Percentiles rank a stretch among this genome's conserved stretches.
Evolutionary conservation across 2,888 invertebrate genomes (phyloP).

Genomic region (Tanypteryx hageni): DNA sequence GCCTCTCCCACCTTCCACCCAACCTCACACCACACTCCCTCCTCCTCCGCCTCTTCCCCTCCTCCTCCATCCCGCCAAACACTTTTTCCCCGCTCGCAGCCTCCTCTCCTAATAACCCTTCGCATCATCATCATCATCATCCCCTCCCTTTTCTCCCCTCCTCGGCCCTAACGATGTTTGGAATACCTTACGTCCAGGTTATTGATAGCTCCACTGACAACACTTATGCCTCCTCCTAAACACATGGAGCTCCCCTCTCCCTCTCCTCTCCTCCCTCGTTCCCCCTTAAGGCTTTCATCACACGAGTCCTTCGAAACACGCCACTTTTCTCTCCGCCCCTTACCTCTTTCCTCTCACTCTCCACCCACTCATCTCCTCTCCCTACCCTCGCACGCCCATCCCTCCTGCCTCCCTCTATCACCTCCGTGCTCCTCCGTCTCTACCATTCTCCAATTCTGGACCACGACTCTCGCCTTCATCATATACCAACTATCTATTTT

Average conservation of each 20-base stretch:
- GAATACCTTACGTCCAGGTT: slow-evolving; percentile 62
- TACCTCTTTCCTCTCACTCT: neutral
- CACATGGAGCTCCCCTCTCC: neutral
- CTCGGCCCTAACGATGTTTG: slow-evolving; percentile 58
- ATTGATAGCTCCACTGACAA: slow-evolving; percentile 64
- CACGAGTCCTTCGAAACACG: neutral
- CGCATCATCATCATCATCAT: slow-evolving; percentile 46
- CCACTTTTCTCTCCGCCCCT: neutral
- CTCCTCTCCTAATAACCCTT: neutral
- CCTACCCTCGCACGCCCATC: neutral
- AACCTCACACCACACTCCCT: neutral
- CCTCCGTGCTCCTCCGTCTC: neutral
- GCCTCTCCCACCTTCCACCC: neutral
- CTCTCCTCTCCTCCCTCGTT: neutral
- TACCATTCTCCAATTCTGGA: neutral
- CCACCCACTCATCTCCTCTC: neutral
- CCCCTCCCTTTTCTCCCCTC: slow-evolving; percentile 27
- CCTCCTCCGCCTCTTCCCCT: neutral
- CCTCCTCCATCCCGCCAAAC: neutral
- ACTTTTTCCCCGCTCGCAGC: neutral
- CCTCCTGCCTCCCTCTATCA: neutral
- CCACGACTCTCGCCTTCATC: slow-evolving; percentile 27
- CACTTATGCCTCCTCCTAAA: slow-evolving; percentile 64
- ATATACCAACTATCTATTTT: neutral
- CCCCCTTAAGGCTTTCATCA: neutral